Conservation (phyloP, 2,888 invertebrate genomes). For the Tipula lateralis region DNA sequence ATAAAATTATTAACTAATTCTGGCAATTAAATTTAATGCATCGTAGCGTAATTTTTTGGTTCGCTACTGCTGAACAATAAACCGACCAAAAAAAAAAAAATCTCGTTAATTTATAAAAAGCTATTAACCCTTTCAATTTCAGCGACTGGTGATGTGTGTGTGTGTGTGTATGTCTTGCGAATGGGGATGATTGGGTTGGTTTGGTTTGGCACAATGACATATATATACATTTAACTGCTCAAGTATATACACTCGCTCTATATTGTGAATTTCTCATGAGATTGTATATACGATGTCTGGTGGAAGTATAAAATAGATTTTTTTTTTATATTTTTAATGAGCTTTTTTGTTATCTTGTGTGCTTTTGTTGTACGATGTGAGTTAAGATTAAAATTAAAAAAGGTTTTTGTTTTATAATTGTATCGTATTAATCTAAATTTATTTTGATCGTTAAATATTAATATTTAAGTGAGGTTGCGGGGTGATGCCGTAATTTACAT, state of each 20-base stretch:
- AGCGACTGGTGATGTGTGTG: neutral
- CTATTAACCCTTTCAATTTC: neutral
- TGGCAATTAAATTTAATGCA: neutral
- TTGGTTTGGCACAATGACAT: neutral
- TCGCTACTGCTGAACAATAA: neutral
- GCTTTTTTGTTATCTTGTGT: neutral
- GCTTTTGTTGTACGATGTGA: neutral
- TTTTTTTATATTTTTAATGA: neutral
- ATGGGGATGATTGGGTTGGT: neutral
- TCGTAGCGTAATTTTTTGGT: neutral
- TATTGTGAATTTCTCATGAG: neutral
- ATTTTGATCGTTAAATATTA: neutral
- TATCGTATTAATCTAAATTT: neutral
- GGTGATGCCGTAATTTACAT: neutral
- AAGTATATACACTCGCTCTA: no score
- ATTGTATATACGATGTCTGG: neutral
- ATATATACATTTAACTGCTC: neutral
- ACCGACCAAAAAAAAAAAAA: neutral
- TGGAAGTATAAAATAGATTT: neutral
- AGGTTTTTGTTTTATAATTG: neutral
- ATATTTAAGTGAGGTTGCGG: neutral
- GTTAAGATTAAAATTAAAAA: neutral
- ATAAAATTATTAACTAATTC: neutral
- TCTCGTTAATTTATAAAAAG: constrained; percentile 5
- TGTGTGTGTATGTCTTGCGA: no score